phyloP scores from a whole-genome alignment of 2,797 vertebrate species.

The Protosalanx chinensis region DNA sequence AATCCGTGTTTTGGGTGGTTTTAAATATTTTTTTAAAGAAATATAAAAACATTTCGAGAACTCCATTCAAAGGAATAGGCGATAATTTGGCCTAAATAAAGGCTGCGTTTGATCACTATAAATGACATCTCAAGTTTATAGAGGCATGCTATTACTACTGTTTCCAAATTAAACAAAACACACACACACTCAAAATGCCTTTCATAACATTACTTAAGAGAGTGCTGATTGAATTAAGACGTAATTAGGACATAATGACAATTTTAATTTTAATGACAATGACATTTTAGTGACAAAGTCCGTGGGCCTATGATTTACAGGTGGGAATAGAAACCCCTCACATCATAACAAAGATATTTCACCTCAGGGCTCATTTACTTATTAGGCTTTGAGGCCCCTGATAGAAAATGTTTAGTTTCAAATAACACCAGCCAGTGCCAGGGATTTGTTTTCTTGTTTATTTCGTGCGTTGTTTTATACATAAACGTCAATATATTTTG shows the following conservation, averaged over 20 bases:
- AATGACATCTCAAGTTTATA: constrained; percentile 48
- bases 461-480: constrained; percentile 34
- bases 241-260: constrained; percentile 33
- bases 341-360: constrained; percentile 40
- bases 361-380: constrained; percentile 51
- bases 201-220: constrained; percentile 29
- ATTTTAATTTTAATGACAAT: constrained; percentile 23
- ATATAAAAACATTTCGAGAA: constrained; percentile 27
- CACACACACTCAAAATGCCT: constrained; percentile 16
- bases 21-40: constrained; percentile 33
- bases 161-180: constrained; percentile 37
- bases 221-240: constrained; percentile 39
- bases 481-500: constrained; percentile 66
- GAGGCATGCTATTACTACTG: constrained; percentile 27
- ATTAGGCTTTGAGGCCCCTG: constrained; percentile 51
- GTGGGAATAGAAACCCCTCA: constrained; percentile 33
- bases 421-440: constrained; percentile 60
- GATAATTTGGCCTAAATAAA: constrained; percentile 41
- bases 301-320: constrained; percentile 28
- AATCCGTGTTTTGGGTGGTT: constrained; percentile 42
- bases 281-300: constrained; percentile 35
- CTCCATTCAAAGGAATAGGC: constrained; percentile 34
- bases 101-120: constrained; percentile 34
- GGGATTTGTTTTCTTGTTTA: constrained; percentile 60
- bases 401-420: constrained; percentile 56